Percentiles rank a stretch among this genome's conserved stretches.
Evolutionary conservation across 2,888 invertebrate genomes (phyloP).

Genomic region (Cerceris rybyensis): DNA sequence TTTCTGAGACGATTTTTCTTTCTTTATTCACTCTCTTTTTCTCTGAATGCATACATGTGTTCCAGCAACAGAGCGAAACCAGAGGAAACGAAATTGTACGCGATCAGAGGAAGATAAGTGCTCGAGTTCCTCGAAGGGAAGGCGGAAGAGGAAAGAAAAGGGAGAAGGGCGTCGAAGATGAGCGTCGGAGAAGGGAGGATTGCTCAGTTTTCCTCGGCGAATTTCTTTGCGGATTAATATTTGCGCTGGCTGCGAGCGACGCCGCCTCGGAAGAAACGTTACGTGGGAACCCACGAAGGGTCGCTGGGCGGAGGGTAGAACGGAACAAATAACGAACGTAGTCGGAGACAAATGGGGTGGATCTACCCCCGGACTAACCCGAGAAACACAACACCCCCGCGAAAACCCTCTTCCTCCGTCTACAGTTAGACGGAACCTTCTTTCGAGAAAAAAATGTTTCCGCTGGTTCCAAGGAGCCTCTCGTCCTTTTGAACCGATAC

Average conservation of each 20-base stretch:
- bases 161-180: background rate
- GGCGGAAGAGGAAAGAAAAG: background rate
- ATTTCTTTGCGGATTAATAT: slow-evolving; percentile 65
- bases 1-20: background rate
- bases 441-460: slow-evolving; percentile 19
- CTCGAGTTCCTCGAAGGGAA: slow-evolving; percentile 15
- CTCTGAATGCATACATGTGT: background rate
- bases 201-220: slow-evolving; percentile 37
- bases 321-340: slow-evolving; percentile 59
- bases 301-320: slow-evolving; percentile 10
- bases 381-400: slow-evolving; percentile 37
- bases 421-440: background rate
- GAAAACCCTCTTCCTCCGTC: slow-evolving; percentile 1
- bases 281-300: slow-evolving; percentile 2
- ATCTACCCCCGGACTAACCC: slow-evolving; percentile 35
- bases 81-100: slow-evolving; percentile 17
- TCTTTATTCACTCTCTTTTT: background rate
- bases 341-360: slow-evolving; percentile 57
- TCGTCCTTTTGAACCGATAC: background rate
- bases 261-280: slow-evolving; percentile 7
- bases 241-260: slow-evolving; percentile 45
- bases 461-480: slow-evolving; percentile 13
- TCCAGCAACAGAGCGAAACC: background rate
- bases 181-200: background rate
- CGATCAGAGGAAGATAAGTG: background rate